Evolutionary conservation across 2,888 invertebrate species (phyloP).

Genomic region (Odontothrips loti): DNA sequence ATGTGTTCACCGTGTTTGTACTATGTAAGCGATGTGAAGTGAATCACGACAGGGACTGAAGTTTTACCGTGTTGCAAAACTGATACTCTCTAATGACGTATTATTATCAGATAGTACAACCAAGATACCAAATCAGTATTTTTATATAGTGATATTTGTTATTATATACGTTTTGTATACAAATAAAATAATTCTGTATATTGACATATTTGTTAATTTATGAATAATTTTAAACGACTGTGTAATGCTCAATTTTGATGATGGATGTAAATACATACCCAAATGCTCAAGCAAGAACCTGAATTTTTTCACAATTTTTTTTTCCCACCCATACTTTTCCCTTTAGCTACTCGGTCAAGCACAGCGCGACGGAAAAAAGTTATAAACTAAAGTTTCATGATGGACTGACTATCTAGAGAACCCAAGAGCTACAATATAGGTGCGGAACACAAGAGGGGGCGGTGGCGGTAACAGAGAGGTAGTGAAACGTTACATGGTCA

Average conservation of each 20-base stretch:
- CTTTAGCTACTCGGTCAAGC: no score
- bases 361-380: no score
- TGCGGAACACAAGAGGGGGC: no score
- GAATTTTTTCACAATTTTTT: background rate
- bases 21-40: background rate
- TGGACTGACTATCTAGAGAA: no score
- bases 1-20: background rate
- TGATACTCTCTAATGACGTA: background rate
- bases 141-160: slow-evolving; percentile 27
- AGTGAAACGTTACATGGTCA: no score
- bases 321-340: no score
- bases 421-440: no score
- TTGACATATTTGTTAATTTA: background rate
- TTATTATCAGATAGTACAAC: slow-evolving; percentile 22
- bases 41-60: background rate
- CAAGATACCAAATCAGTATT: slow-evolving; percentile 26
- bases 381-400: no score
- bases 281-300: background rate
- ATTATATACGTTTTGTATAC: slow-evolving; percentile 23
- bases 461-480: no score
- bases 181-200: slow-evolving; percentile 25
- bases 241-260: slow-evolving; percentile 7
- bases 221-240: background rate
- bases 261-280: slow-evolving; percentile 12
- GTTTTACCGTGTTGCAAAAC: background rate